phyloP scores from a whole-genome alignment of 2,888 invertebrate genomes.

The Tolmerus cingulatus region DNA sequence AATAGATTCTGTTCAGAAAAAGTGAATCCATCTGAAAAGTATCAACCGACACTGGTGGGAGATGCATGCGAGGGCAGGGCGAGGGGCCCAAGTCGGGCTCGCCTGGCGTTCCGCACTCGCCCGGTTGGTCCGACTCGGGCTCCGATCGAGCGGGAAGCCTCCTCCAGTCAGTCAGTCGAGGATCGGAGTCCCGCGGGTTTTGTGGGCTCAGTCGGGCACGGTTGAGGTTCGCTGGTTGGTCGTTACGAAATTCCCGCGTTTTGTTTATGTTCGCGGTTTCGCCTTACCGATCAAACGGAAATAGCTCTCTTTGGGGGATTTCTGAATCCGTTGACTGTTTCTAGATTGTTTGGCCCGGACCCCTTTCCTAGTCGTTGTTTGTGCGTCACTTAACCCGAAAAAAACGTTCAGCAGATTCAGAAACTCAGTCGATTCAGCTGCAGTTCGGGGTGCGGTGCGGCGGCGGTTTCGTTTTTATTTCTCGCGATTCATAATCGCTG shows the following conservation, averaged over 20 bases:
- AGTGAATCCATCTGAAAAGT: neutral
- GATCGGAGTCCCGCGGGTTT: neutral
- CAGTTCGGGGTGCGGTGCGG: neutral
- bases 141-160: neutral
- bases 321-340: neutral
- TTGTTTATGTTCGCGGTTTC: neutral
- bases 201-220: neutral
- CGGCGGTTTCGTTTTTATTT: neutral
- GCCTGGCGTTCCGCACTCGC: neutral
- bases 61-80: neutral
- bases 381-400: neutral
- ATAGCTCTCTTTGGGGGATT: neutral
- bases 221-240: neutral
- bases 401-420: neutral
- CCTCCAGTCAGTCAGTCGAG: constrained; percentile 16
- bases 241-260: neutral
- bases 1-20: neutral
- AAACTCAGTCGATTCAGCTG: neutral
- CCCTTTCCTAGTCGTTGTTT: neutral
- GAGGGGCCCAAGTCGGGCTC: neutral
- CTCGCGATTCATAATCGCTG: neutral
- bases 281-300: neutral
- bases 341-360: neutral
- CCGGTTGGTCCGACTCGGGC: constrained; percentile 1
- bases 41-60: neutral